phyloP scores from a whole-genome alignment of 1,140 invertebrate species.

The Calliphora vicina region DNA sequence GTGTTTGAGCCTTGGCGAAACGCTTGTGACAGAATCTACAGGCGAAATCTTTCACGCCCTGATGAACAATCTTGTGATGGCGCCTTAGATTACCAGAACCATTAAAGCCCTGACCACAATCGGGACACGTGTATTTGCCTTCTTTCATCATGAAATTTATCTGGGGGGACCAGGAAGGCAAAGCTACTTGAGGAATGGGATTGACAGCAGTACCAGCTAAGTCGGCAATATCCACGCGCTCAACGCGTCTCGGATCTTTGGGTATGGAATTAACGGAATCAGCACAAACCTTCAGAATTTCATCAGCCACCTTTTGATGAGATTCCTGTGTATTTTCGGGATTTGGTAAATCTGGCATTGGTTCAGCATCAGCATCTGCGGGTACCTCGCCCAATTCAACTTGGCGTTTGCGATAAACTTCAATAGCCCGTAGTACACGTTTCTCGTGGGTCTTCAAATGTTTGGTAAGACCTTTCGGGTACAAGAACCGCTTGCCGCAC shows the following conservation, averaged over 20 bases:
- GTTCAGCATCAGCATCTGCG: slow-evolving; percentile 30
- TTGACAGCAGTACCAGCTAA: slow-evolving; percentile 57
- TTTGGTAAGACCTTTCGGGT: slow-evolving; percentile 58
- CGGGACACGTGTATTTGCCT: slow-evolving; percentile 58
- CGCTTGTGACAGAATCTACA: slow-evolving; percentile 57
- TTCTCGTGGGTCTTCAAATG: slow-evolving; percentile 61
- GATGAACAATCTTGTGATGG: slow-evolving; percentile 60
- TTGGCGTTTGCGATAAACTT: slow-evolving; percentile 58
- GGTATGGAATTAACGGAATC: slow-evolving; percentile 59
- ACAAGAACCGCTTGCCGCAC: slow-evolving; percentile 58
- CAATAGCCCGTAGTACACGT: slow-evolving; percentile 55
- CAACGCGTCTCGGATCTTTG: slow-evolving; percentile 54
- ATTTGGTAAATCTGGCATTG: slow-evolving; percentile 42
- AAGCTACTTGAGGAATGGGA: slow-evolving; percentile 55
- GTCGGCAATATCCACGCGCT: slow-evolving; percentile 55
- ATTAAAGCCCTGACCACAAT: slow-evolving; percentile 59
- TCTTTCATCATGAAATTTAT: slow-evolving; percentile 61
- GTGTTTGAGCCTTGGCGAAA: slow-evolving; percentile 59
- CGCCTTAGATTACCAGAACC: slow-evolving; percentile 59
- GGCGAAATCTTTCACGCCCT: slow-evolving; percentile 59
- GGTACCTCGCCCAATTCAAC: slow-evolving; percentile 50
- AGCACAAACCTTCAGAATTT: slow-evolving; percentile 57
- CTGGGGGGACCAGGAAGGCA: slow-evolving; percentile 58
- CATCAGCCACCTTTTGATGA: slow-evolving; percentile 56
- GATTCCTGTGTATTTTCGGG: slow-evolving; percentile 37